Evolutionary conservation across 1,140 invertebrate genomes (phyloP), one percentile per base, ranked within the genome.

Genomic region (Maniola jurtina): DNA sequence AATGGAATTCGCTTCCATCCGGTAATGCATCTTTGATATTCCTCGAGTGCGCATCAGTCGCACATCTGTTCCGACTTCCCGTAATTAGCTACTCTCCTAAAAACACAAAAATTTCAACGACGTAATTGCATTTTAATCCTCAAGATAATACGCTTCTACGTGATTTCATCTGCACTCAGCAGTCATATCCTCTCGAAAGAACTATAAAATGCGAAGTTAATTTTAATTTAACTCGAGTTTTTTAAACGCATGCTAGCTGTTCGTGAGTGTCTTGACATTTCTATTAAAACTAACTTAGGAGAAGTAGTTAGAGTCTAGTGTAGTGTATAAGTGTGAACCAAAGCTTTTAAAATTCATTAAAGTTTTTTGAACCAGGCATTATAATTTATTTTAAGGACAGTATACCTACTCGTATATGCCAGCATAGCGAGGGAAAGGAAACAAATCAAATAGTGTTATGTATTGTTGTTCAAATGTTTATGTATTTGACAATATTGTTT

Each of bases 11-110:
- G 14, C 35, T 34, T 48, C 25, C 55, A 63, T 66, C 64, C 63
- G 50, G 61, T 73, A 68, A 73, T 70, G 65, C 71, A 68, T 68
- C 62, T 73, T 70, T 73, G 71, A 73, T 70, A 71, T 59, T 61
- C 61, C 56, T 47, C 16, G 16, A 52, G 52, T 55, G 59, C 52
- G 54, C 60, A 38, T 5, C 42, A n/a, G 8, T 35, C 9, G 58
- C 66, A 54, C 61, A 66, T 66, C 59, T 60, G 59, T 57, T 54
- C 13, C 58, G 54, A 67, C 66, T 62, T 57, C 34, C 59, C 47
- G 66, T 67, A 61, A 62, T 67, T 62, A n/a, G n/a, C n/a, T n/a
- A 67, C 54, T 56, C 36, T 45, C 11, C 15, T 50, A 42, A 65
- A 59, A 59, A 59, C 42, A 35, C 34, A 50, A 56, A 50, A 57